Conservation (phyloP, 2,797 vertebrate genomes). For the Rhadinocentrus ornatus region DNA sequence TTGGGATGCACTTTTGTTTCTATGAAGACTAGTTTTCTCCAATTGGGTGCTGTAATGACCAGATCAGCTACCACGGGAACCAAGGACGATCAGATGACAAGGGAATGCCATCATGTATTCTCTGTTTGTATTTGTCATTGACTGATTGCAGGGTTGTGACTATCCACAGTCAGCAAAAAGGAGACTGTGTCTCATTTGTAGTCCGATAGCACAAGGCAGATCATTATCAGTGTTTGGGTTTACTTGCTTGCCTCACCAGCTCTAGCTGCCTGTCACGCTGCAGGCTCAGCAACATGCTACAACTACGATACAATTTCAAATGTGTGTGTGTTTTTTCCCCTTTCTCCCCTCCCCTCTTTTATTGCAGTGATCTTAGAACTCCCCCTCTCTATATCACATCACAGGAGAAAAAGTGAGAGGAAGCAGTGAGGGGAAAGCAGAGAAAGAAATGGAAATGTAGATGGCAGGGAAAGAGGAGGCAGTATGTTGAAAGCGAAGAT, state of each 20-base stretch:
- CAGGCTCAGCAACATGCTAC: conserved; percentile 65
- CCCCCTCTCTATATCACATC: conserved; percentile 23
- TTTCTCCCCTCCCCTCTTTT: neutral
- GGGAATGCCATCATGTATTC: conserved; percentile 54
- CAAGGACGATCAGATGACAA: conserved; percentile 72
- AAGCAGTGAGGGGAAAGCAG: conserved; percentile 10
- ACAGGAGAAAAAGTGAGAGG: conserved; percentile 23
- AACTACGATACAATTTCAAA: conserved; percentile 65
- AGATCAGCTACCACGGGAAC: conserved; percentile 68
- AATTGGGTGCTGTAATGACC: conserved; percentile 66
- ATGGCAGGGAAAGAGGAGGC: conserved; percentile 13
- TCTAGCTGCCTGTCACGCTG: conserved; percentile 66
- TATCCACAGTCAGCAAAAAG: conserved; percentile 56
- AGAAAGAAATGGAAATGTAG: neutral
- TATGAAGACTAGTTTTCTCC: conserved; percentile 55
- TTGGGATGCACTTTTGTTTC: conserved; percentile 9
- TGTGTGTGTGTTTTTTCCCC: neutral
- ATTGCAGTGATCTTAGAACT: conserved; percentile 26
- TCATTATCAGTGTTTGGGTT: conserved; percentile 71
- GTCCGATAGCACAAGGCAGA: conserved; percentile 63
- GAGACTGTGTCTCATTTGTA: conserved; percentile 59
- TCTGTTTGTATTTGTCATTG: conserved; percentile 65
- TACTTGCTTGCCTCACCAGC: conserved; percentile 55
- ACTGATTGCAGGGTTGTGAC: conserved; percentile 58
- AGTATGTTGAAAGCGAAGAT: conserved; percentile 16